phyloP scores from a whole-genome alignment of 1,140 invertebrate species.

The Pteromalus puparum region DNA sequence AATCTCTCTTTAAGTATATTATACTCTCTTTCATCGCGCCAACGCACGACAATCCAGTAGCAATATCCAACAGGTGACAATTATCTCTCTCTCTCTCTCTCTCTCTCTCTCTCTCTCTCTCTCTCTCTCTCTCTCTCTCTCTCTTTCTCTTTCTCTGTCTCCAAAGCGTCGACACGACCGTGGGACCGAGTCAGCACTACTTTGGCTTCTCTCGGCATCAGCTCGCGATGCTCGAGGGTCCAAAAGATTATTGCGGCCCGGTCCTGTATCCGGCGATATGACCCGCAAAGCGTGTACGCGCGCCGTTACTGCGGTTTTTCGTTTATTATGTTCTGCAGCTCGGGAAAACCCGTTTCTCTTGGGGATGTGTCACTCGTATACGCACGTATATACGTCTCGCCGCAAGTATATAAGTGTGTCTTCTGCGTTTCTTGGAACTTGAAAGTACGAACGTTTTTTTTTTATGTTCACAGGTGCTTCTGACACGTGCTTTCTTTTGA shows the following conservation, averaged over 20 bases:
- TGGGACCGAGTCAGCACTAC: background rate
- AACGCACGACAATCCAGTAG: too few species aligned
- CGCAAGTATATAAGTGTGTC: too few species aligned
- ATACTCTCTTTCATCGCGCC: too few species aligned
- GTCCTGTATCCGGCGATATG: constrained; percentile 50
- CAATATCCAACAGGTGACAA: background rate
- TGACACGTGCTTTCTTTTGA: too few species aligned
- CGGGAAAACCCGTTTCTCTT: background rate
- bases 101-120: background rate
- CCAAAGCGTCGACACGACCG: background rate
- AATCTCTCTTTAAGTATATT: too few species aligned
- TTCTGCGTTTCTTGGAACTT: too few species aligned
- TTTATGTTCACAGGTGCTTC: too few species aligned
- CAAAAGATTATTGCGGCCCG: constrained; percentile 17
- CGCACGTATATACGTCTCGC: background rate
- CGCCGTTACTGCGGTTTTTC: constrained; percentile 26
- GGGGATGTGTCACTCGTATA: background rate
- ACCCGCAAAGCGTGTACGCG: background rate
- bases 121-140: background rate
- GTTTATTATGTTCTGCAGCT: background rate
- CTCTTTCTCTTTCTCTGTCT: too few species aligned
- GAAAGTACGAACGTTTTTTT: too few species aligned
- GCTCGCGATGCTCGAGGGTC: background rate
- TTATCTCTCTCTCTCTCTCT: background rate
- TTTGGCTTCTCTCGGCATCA: background rate